Percentiles rank a stretch among this genome's conserved stretches.
These are phyloP conservation scores for Lutjanus erythropterus DNA, from an alignment of 2,113 vertebrate genomes.

Conservation along the genomic window DNA sequence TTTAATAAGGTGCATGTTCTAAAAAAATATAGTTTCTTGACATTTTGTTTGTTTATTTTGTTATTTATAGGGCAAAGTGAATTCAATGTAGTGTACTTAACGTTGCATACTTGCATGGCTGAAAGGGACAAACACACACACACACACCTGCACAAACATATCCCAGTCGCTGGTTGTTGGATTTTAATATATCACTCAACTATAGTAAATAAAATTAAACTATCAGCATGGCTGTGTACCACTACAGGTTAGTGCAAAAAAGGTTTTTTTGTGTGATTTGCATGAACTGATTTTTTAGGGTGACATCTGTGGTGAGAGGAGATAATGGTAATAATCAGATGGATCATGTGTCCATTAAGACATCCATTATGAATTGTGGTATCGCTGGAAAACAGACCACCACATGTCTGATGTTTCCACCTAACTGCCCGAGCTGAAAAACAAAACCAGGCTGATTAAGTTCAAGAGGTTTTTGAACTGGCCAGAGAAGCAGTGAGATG, in stretches of 20 bases:
- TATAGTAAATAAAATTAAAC: neutral
- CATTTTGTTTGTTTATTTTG: no score
- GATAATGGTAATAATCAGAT: neutral
- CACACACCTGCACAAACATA: no score
- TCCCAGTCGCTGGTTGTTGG: no score
- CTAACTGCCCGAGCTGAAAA: neutral
- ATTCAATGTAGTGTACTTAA: no score
- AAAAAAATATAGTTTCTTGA: no score
- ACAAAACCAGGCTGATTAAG: slow-evolving; percentile 7
- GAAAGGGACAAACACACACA: no score
- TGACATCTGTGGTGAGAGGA: neutral
- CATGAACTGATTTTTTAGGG: neutral
- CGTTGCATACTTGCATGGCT: no score
- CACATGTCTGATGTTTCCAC: neutral
- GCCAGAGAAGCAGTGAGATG: slow-evolving; percentile 16
- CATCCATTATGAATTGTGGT: neutral
- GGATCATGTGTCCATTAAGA: neutral
- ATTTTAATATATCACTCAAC: no score
- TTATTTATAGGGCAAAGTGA: no score
- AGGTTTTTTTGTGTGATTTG: neutral
- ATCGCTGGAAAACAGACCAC: neutral
- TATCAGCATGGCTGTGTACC: neutral
- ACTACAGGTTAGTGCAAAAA: neutral
- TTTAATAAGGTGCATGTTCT: no score
- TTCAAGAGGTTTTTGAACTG: slow-evolving; percentile 8